Conservation (phyloP, 2,113 vertebrate species). For the Chauna torquata region DNA sequence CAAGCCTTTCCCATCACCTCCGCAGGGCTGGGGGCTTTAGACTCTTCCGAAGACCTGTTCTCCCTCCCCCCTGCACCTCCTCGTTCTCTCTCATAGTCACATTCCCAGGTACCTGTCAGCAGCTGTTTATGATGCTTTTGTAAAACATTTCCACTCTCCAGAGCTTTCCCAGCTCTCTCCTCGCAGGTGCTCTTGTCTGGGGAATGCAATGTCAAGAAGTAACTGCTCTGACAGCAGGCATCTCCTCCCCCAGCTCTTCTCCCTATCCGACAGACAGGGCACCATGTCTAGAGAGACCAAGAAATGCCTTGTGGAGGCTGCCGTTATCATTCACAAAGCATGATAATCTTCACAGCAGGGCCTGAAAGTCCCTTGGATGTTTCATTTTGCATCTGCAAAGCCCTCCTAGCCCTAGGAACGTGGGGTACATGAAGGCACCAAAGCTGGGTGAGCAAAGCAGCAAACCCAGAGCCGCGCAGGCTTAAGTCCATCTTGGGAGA, state of each 20-base stretch:
- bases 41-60: neutral
- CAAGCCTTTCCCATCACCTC: neutral
- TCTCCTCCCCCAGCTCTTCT: neutral
- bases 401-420: neutral
- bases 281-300: neutral
- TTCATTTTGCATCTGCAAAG: neutral
- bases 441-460: neutral
- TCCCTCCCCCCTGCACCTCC: neutral
- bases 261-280: neutral
- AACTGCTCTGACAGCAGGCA: neutral
- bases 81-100: neutral
- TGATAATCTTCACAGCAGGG: neutral
- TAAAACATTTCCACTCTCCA: neutral
- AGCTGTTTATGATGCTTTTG: constrained; percentile 29
- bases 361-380: neutral
- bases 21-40: neutral
- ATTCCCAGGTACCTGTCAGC: neutral
- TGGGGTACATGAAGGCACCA: neutral
- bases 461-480: neutral
- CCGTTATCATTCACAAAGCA: neutral
- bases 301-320: neutral
- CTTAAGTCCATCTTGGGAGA: neutral
- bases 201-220: neutral
- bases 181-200: neutral
- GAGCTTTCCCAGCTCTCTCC: neutral